Base-by-base conservation (phyloP, 2,797 vertebrate genomes). In the Furcifer pardalis region DNA sequence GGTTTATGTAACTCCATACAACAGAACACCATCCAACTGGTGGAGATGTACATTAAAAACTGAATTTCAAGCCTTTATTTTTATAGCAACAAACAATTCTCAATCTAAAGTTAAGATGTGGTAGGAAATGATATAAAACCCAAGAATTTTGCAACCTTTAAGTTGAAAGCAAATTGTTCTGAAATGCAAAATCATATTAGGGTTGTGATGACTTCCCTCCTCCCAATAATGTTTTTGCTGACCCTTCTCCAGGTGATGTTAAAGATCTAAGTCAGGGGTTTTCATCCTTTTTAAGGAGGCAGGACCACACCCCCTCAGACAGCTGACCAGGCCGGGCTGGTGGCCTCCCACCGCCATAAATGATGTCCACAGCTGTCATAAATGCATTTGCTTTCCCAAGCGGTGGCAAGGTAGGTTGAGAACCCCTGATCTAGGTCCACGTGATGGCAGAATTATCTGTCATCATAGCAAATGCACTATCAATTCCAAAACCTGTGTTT, bases 71-170 rank as follows among this genome's bases (percentile, higher is more conserved):
- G 21, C n/a, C 42, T 37, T 52, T n/a, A 25, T 37, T 73, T 73
- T 81, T 23, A 72, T 27, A 59, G 35, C 32, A 78, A 32, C 27
- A 30, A 32, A 46, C 37, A 30, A 46, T 23, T 42, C 15, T 19
- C 49, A 42, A 56, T 78, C 68, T 87, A 69, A 6, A 5, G 66
- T 56, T 49, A 82, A 44, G 79, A 1, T 19, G 5, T 77, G 88
- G 84, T 40, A 40, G 81, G 60, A 49, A 80, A 73, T 88, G 40
- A 42, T 72, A 79, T 27, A 37, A 75, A 82, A 56, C 49, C 82
- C 78, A 86, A 46, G 42, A 37, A 21, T 60, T 1, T 46, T 81
- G 69, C 49, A 1, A 23, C 9, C 6, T 77, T 42, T 37, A 59
- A 88, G 89, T 82, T 44, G 21, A 12, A 8, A 52, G 30, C 8